These are phyloP conservation scores for Druon quercuslanigerum DNA, from an alignment of 1,140 invertebrate species.

Conservation along the genomic window DNA sequence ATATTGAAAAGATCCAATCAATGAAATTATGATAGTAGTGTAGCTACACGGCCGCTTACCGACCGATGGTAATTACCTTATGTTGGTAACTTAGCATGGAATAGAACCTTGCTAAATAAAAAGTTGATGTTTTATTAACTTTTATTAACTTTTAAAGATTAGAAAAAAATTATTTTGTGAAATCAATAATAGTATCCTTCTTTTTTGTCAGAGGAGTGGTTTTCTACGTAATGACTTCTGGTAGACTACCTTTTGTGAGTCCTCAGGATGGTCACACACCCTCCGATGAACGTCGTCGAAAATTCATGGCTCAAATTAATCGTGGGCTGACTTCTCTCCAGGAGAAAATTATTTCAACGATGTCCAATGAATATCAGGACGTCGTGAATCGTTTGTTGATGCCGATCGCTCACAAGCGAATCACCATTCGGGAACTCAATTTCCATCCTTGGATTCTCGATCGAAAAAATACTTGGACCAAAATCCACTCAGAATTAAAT, in stretches of 20 bases:
- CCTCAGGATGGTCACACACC: constrained; percentile 69
- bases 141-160: too few species aligned
- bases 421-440: constrained; percentile 73
- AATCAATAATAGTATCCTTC: constrained; percentile 36
- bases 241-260: constrained; percentile 80
- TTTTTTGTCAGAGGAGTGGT: constrained; percentile 79
- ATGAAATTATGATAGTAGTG: too few species aligned
- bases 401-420: constrained; percentile 69
- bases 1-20: too few species aligned
- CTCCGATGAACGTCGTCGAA: constrained; percentile 77
- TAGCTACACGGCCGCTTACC: too few species aligned
- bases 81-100: too few species aligned
- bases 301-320: constrained; percentile 80
- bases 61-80: too few species aligned
- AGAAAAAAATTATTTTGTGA: background rate
- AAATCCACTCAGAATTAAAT: background rate
- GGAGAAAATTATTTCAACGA: constrained; percentile 56
- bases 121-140: too few species aligned
- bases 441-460: constrained; percentile 72
- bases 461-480: constrained; percentile 32
- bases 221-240: constrained; percentile 82
- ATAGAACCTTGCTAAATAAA: too few species aligned
- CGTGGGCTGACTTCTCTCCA: constrained; percentile 76
- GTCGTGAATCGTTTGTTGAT: constrained; percentile 72
- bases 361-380: constrained; percentile 62